Evolutionary conservation across 2,888 invertebrate species (phyloP), one percentile per base, ranked within the genome.

Genomic region (Leptopterna dolabrata): DNA sequence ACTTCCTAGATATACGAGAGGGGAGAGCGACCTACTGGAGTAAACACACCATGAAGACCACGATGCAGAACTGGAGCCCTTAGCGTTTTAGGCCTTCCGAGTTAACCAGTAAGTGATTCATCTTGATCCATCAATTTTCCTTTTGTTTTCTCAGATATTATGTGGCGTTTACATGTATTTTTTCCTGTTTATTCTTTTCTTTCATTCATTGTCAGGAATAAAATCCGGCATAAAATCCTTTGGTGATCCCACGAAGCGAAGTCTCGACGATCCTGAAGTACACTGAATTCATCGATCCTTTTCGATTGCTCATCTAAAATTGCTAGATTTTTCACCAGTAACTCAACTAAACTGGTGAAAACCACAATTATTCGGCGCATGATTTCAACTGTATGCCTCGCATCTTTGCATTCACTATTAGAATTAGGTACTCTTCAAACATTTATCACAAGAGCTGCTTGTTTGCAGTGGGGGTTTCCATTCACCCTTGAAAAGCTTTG

Each of bases 401-500:
- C 13, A 24, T 63, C 24, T 63, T 24, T n/a, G 1, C 7, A 55
- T 55, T 55, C 55, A 19, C 55, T n/a, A 7, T 27, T 19, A 27
- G 63, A 63, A 3, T 13, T n/a, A n/a, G n/a, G n/a, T 63, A 63
- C 63, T 24, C 63, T 24, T 63, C 63, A 24, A 36, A n/a, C n/a
- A 63, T 27, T n/a, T 27, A 63, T 19, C 63, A 63, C 63, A 11
- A 63, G 19, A 63, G 1, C 1, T 7, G 24, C 24, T 63, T 27
- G 24, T 24, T 63, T 63, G 6, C 9, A 24, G 0, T 19, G 19
- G 6, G 63, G 24, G n/a, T 63, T 63, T 63, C 9, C 63, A 24
- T 78, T 85, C 45, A 85, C 36, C 73, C 85, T 73, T 71, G 85
- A 41, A 73, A 85, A 76, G 85, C 76, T 94, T 98, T 98, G 95